Conservation (phyloP, 2,888 invertebrate genomes). For the Oscheius sp. region DNA sequence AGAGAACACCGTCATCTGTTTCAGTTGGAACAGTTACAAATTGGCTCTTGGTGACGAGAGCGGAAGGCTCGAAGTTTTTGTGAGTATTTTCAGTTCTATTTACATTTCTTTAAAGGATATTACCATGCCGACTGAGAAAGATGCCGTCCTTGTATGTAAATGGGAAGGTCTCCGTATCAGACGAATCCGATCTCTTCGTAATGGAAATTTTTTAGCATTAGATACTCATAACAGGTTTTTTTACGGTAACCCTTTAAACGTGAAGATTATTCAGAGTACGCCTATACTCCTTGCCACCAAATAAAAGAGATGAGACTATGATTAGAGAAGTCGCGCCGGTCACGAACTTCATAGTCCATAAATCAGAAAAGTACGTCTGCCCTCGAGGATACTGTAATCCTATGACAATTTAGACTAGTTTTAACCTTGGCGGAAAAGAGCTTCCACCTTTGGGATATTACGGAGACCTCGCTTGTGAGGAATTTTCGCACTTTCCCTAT, state of each 20-base stretch:
- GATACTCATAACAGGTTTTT: conserved; percentile 43
- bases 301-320: conserved; percentile 30
- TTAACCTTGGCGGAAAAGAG: conserved; percentile 40
- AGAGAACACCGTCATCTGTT: conserved; percentile 27
- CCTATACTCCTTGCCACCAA: conserved; percentile 25
- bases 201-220: conserved; percentile 34
- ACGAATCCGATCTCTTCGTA: conserved; percentile 37
- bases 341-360: conserved; percentile 42
- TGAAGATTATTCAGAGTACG: conserved; percentile 33
- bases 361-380: conserved; percentile 40
- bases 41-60: conserved; percentile 45
- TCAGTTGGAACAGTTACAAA: conserved; percentile 21
- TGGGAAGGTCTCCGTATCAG: conserved; percentile 45
- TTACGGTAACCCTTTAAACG: not conserved
- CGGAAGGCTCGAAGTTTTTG: conserved; percentile 40
- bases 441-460: conserved; percentile 47
- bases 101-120: conserved; percentile 32
- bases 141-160: not conserved
- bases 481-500: conserved; percentile 43
- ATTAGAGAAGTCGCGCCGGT: conserved; percentile 37
- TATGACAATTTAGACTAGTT: conserved; percentile 23
- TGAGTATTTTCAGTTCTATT: conserved; percentile 25
- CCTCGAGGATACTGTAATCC: not conserved
- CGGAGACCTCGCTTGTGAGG: conserved; percentile 38
- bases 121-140: not conserved